phyloP scores from a whole-genome alignment of 2,797 vertebrate species.

The Cynodonichthys magdalenae region DNA sequence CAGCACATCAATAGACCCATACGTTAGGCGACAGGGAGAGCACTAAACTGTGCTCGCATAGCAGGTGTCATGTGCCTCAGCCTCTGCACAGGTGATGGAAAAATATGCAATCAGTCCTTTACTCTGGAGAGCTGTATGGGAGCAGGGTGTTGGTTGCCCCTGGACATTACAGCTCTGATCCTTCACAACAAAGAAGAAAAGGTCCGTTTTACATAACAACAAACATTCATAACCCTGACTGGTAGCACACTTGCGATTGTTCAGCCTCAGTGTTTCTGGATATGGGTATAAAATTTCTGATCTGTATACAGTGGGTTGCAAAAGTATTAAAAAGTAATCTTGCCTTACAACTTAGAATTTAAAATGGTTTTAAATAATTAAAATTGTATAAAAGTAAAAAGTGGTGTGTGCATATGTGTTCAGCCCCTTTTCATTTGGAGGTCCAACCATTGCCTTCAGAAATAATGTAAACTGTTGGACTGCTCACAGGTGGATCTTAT shows the following conservation, averaged over 20 bases:
- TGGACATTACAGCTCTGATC: conserved; percentile 68
- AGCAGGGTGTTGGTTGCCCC: conserved; percentile 47
- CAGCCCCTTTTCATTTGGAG: too few relatives aligned
- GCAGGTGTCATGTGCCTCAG: conserved; percentile 67
- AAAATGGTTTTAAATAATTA: too few relatives aligned
- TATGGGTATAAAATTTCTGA: too few relatives aligned
- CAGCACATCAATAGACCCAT: conserved; percentile 79
- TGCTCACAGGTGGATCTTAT: too few relatives aligned
- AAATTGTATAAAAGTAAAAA: too few relatives aligned
- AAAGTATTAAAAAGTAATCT: too few relatives aligned
- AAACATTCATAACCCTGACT: conserved; percentile 60
- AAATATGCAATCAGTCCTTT: conserved; percentile 74
- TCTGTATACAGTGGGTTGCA: too few relatives aligned
- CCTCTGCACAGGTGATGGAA: conserved; percentile 64
- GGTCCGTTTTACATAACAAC: conserved; percentile 48
- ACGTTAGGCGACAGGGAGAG: conserved; percentile 76
- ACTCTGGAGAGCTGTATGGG: conserved; percentile 15
- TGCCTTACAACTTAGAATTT: too few relatives aligned
- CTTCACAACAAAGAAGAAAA: conserved; percentile 57
- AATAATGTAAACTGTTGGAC: too few relatives aligned
- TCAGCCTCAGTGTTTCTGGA: background rate
- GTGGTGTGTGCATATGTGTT: too few relatives aligned
- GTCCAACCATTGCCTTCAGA: too few relatives aligned
- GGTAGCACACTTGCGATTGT: conserved; percentile 34
- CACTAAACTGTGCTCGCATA: conserved; percentile 66